Base-by-base conservation (phyloP, 1,140 invertebrate genomes). In the Nautilus pompilius region DNA sequence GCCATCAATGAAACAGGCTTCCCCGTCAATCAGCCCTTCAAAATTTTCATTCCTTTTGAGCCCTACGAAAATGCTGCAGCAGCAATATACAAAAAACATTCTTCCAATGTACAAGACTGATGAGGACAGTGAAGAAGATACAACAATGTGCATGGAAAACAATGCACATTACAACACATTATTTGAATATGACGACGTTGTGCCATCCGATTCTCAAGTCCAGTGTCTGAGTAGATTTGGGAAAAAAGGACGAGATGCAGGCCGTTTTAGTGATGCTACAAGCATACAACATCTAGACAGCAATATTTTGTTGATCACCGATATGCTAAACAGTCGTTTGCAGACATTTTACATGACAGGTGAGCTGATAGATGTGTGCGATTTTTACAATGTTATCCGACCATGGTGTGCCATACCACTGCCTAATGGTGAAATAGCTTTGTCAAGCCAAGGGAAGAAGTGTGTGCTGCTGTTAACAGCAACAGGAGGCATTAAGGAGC, bases 191-290 rank as follows among this genome's bases (percentile, higher is more conserved):
- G 54, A 63, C 54, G 61, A 63, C 10, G 53, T 48, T 15, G 15
- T n/a, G 13, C 33, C 34, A 6, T 30, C n/a, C 15, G 32, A 32
- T 20, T 29, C 24, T 56, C 45, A 48, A 17, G 36, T 55, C 28
- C 49, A 13, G 17, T 53, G 5, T 36, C 49, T 53, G 6, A 8
- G 17, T 13, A 53, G 55, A 26, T 70, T 67, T 41, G 68, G 65
- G 8, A 60, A 54, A 22, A 60, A 63, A 48, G 69, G 69, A 17
- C 64, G 46, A 5, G 34, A 59, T 2, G 26, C 46, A 20, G 71
- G 71, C 1, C 33, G 67, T 15, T 65, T 67, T 32, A 58, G 70
- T 33, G 67, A 73, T 28, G 69, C 67, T 5, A 69, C 67, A 20
- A 51, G 66, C 29, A 46, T 73, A 3, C 48, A 55, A 20, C 62